Evolutionary conservation across 2,113 vertebrate genomes (phyloP).

Genomic region (Lethenteron camtschaticum): DNA sequence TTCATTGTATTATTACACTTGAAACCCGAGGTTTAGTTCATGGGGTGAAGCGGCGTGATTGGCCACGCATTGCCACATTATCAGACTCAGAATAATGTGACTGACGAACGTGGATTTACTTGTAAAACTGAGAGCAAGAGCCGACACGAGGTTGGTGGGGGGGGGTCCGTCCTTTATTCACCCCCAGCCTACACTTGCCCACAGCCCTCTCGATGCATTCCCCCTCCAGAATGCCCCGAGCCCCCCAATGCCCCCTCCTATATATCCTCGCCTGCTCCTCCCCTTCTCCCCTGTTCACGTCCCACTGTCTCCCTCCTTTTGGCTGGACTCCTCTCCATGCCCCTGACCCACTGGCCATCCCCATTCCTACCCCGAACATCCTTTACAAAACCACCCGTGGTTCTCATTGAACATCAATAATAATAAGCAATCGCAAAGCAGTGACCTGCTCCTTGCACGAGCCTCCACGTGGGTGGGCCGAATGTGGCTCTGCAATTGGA

Average conservation of each 20-base stretch:
- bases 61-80: too few species aligned
- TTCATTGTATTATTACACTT: too few species aligned
- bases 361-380: background rate
- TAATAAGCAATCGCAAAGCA: background rate
- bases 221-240: background rate
- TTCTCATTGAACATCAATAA: background rate
- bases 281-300: background rate
- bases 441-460: constrained; percentile 1
- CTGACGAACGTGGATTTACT: too few species aligned
- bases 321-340: background rate
- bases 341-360: background rate
- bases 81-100: too few species aligned
- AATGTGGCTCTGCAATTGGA: background rate
- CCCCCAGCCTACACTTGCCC: too few species aligned
- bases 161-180: too few species aligned
- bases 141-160: too few species aligned
- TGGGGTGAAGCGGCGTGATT: too few species aligned
- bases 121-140: too few species aligned
- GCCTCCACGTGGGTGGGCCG: background rate
- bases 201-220: too few species aligned
- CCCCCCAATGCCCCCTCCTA: background rate
- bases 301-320: background rate
- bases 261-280: background rate
- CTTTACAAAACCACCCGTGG: background rate
- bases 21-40: too few species aligned